Base-by-base conservation (phyloP, 1,140 invertebrate species). In the Anastrepha obliqua region DNA sequence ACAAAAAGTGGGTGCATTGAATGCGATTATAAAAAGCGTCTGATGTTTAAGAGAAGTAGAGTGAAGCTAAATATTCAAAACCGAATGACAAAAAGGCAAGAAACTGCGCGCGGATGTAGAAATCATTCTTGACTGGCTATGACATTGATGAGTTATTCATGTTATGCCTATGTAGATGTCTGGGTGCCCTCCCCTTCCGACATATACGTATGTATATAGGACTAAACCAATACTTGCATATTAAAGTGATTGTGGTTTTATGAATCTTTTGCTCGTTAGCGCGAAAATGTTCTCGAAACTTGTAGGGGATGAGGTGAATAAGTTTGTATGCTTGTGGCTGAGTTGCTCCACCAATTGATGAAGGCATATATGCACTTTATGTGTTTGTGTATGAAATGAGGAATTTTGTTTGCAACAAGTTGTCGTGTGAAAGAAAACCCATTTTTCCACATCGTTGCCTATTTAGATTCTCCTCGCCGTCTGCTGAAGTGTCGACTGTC, bases 201-300 rank as follows among this genome's bases (percentile, higher is more conserved):
- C 29, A 29, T 29, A 29, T 29, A 29, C 29, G 29, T 29, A 29
- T 29, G 29, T 29, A 29, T 29, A 29, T 29, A 29, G 29, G 29
- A 29, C 74, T 55, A 2, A 81, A n/a, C 44, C 74, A 51, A 81
- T 51, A 29, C 13, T 29, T 67, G 20, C 42, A 55, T 55, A 55
- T 60, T 62, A 42, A 11, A 60, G 29, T 60, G 85, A 62, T 86
- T 86, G 85, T 42, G 59, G 42, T 86, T 86, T 86, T 58, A 86
- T 86, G 85, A 86, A 86, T 86, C 59, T 86, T 60, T 60, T 15
- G 85, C 85, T 86, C 85, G 85, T 86, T 86, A 86, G 85, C 85
- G 42, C 51, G 29, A 81, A 81, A 81, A 55, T 51, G 47, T 51
- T 86, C 62, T 86, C 85, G 62, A 62, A 65, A 42, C 15, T 3